Conservation (phyloP, 2,113 vertebrate genomes). For the Crotalus helleri region DNA sequence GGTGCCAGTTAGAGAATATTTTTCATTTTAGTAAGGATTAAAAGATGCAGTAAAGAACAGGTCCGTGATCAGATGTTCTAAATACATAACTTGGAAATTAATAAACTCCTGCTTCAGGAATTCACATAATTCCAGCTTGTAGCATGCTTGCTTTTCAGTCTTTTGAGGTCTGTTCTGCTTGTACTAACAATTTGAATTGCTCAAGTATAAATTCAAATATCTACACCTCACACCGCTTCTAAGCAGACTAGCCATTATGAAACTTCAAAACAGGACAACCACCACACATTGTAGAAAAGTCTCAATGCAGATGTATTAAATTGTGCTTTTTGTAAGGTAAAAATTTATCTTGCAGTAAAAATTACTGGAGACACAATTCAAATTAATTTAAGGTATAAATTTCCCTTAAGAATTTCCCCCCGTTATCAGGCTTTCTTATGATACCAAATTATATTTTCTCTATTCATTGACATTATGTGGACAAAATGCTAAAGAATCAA, state of each 20-base stretch:
- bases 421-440: slow-evolving; percentile 12
- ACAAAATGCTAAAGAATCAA: background rate
- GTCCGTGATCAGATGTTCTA: slow-evolving; percentile 31
- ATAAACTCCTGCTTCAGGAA: background rate
- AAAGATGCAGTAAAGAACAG: slow-evolving; percentile 21
- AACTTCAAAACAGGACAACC: slow-evolving; percentile 25
- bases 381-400: slow-evolving; percentile 42
- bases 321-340: slow-evolving; percentile 35
- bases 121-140: slow-evolving; percentile 22
- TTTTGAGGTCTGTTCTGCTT: slow-evolving; percentile 35
- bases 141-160: slow-evolving; percentile 19
- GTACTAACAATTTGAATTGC: slow-evolving; percentile 37
- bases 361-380: slow-evolving; percentile 27
- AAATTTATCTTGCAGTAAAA: slow-evolving; percentile 33
- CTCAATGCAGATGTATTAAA: slow-evolving; percentile 24
- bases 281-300: slow-evolving; percentile 13
- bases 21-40: slow-evolving; percentile 39
- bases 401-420: background rate
- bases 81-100: slow-evolving; percentile 31
- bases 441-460: slow-evolving; percentile 16
- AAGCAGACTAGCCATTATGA: slow-evolving; percentile 6
- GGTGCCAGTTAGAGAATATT: background rate
- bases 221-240: background rate
- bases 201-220: background rate
- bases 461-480: slow-evolving; percentile 24